Base-by-base conservation (phyloP, 2,888 invertebrate genomes). In the Lordiphosa andalusiaca region DNA sequence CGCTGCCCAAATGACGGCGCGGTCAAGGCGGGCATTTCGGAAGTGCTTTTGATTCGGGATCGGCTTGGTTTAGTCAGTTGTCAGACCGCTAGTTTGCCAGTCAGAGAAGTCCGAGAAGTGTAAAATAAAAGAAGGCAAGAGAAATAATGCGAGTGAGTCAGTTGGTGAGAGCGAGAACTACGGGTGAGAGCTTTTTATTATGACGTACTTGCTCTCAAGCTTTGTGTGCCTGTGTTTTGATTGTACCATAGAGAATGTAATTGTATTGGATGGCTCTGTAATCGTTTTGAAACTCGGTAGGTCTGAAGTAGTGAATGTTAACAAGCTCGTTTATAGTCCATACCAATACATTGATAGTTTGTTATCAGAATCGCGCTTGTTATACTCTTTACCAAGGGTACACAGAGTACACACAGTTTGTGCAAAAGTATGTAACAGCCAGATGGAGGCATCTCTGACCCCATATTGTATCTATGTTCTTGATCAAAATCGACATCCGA, bases 111-210 rank as follows among this genome's bases (percentile, higher is more conserved):
- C 19, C 10, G 50, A 50, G 37, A 30, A 35, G 49, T 55, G 62
- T 49, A 62, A 49, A 33, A 41, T 37, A 40, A 63, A 42, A 41
- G 4, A 5, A 23, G 13, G 25, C 33, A 37, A 53, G 52, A 57
- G 19, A 47, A 35, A 30, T 9, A 30, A 9, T 10, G 30, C 10
- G 19, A 33, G 36, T 4, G 21, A 49, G 46, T 41, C 39, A 16
- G 13, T 21, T 13, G 30, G n/a, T 9, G 12, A 36, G 30, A 56
- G 21, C 47, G 35, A 56, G 48, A 63, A 50, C 53, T 63, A 50
- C 58, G 66, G 65, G 72, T 81, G 78, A 77, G 76, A 77, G 74
- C 68, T 71, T 71, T 64, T 54, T 55, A 55, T 55, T 62, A 55
- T 40, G 49, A 23, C 36, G 46, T 36, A 36, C 6, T 35, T 12